These are phyloP conservation scores for Liposcelis brunnea DNA, from an alignment of 2,888 invertebrate species.

Conservation along the genomic window DNA sequence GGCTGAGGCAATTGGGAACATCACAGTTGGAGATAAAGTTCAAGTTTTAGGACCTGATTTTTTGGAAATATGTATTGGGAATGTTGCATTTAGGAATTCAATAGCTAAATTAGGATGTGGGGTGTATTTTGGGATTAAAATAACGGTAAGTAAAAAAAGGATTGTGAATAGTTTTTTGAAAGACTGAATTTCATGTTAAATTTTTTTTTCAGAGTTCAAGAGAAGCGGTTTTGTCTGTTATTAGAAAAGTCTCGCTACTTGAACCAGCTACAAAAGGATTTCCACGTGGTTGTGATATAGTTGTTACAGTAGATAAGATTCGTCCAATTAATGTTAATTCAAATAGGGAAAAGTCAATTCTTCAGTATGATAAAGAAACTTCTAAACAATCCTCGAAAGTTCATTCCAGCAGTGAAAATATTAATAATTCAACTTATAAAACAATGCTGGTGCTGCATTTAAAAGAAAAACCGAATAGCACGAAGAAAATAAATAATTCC, in stretches of 20 bases:
- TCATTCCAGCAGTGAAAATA: no score
- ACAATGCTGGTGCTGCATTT: no score
- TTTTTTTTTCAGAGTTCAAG: conserved; percentile 11
- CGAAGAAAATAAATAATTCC: no score
- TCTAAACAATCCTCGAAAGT: no score
- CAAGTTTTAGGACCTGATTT: neutral
- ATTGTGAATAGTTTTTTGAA: neutral
- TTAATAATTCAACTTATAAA: no score
- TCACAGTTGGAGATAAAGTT: neutral
- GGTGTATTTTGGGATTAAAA: conserved; percentile 19
- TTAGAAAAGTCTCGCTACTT: no score
- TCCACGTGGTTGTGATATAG: neutral
- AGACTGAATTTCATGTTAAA: no score
- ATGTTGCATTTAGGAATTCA: conserved; percentile 1
- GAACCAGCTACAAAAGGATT: no score
- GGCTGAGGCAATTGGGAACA: neutral
- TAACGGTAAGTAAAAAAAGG: conserved; percentile 19
- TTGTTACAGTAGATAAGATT: neutral
- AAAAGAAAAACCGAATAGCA: no score
- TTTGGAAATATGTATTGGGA: neutral
- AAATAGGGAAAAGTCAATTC: no score
- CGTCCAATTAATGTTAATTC: neutral
- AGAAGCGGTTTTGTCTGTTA: no score
- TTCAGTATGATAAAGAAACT: no score
- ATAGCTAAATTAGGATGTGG: conserved; percentile 18